Conservation (phyloP, 2,797 vertebrate genomes). For the Callimico goeldii region DNA sequence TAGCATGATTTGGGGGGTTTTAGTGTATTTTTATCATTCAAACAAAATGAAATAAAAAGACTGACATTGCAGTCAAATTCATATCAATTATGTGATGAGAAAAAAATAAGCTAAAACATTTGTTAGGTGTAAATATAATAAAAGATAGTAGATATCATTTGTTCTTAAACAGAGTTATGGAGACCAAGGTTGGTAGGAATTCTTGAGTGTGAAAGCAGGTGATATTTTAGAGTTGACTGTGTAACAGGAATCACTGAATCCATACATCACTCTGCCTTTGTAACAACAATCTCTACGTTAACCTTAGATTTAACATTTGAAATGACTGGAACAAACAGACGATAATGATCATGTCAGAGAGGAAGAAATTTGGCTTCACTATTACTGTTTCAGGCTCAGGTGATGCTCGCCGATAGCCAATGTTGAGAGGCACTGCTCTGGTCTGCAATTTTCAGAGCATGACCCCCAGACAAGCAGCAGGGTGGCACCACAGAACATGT, state of each 20-base stretch:
- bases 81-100: not conserved
- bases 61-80: not conserved
- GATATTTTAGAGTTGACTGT: not conserved
- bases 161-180: not conserved
- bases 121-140: not conserved
- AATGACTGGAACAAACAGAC: not conserved
- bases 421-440: no score
- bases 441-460: not conserved
- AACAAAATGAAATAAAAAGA: not conserved
- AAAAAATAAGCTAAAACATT: slow-evolving; percentile 14
- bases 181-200: not conserved
- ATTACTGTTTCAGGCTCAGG: not conserved
- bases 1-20: not conserved
- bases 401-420: not conserved
- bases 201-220: not conserved
- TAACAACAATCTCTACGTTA: not conserved
- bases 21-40: not conserved
- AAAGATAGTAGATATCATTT: not conserved
- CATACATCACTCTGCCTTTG: not conserved
- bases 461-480: not conserved
- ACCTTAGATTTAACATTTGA: not conserved
- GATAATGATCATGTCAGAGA: not conserved
- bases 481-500: not conserved
- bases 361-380: not conserved
- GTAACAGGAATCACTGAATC: not conserved